Evolutionary conservation across 2,797 vertebrate species (phyloP).

Genomic region (Trichosurus vulpecula): DNA sequence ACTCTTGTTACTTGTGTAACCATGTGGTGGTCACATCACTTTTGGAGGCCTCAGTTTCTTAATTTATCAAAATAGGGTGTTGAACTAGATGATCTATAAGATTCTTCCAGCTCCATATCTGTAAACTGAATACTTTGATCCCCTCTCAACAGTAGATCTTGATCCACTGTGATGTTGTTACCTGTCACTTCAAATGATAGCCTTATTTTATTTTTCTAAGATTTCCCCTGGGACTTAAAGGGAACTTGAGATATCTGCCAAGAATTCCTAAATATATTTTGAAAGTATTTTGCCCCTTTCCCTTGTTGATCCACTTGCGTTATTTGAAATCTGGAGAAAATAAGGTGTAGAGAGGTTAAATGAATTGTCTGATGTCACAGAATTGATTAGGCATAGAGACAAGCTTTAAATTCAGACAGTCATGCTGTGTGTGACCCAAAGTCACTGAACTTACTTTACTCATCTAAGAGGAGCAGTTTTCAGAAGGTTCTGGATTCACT

Average conservation of each 20-base stretch:
- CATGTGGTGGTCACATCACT: background rate
- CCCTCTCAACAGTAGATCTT: background rate
- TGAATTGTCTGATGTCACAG: background rate
- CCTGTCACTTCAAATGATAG: background rate
- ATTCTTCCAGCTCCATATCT: background rate
- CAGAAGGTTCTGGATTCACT: conserved; percentile 8
- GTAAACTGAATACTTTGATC: background rate
- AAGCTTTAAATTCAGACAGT: conserved; percentile 17
- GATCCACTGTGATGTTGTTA: background rate
- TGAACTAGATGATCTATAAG: background rate
- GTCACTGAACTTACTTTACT: background rate
- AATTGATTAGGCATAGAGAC: background rate
- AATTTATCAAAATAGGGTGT: background rate
- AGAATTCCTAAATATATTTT: background rate
- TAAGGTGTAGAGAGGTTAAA: background rate
- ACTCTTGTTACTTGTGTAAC: background rate
- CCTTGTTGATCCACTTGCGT: background rate
- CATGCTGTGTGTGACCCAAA: background rate
- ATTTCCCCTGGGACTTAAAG: conserved; percentile 21
- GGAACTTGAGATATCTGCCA: background rate
- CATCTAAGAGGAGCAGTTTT: background rate
- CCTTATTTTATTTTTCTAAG: conserved; percentile 12
- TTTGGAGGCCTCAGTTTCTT: background rate
- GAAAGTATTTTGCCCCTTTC: conserved; percentile 16
- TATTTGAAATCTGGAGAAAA: conserved; percentile 7